Conservation (phyloP, 2,113 vertebrate species). For the Rhombomys opimus region DNA sequence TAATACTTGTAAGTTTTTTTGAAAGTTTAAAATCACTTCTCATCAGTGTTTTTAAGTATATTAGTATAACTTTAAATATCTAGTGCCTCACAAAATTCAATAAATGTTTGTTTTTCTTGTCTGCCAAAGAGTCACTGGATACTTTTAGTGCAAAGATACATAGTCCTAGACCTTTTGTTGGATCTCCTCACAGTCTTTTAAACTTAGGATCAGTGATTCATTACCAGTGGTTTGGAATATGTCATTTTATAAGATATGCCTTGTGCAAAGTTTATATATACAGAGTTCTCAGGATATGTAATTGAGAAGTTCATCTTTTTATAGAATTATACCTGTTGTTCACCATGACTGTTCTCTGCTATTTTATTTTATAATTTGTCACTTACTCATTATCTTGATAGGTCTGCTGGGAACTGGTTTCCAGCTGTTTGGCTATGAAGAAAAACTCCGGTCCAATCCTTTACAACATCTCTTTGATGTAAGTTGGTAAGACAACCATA, state of each 20-base stretch:
- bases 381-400: constrained; percentile 81
- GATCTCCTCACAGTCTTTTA: neutral
- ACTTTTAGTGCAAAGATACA: neutral
- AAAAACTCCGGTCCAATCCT: constrained; percentile 93
- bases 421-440: constrained; percentile 90
- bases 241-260: constrained; percentile 16
- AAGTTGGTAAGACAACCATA: constrained; percentile 79
- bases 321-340: constrained; percentile 20
- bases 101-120: constrained; percentile 31
- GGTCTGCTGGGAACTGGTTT: constrained; percentile 96
- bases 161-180: neutral
- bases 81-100: neutral
- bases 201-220: constrained; percentile 44
- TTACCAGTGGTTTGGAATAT: neutral
- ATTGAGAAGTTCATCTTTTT: constrained; percentile 33
- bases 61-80: neutral
- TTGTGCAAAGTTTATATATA: neutral
- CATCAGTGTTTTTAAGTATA: neutral
- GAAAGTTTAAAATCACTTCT: constrained; percentile 38
- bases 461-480: constrained; percentile 98
- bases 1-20: neutral
- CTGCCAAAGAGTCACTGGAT: neutral
- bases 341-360: constrained; percentile 59
- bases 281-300: neutral
- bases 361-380: constrained; percentile 34